Conservation (phyloP, 1,140 invertebrate species). For the Fragariocoptes setiger region DNA sequence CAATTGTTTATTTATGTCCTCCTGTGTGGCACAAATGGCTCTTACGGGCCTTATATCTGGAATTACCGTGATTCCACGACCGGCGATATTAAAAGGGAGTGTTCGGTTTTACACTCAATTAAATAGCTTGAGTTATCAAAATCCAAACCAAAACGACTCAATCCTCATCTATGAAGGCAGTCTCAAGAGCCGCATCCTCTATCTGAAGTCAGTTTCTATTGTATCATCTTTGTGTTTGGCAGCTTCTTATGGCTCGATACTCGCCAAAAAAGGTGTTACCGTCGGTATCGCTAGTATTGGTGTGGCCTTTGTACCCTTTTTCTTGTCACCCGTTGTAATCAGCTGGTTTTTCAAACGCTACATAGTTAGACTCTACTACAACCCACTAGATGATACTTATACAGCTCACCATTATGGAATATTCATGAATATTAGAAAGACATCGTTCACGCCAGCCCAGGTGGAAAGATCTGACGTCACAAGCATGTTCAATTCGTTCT, state of each 20-base stretch:
- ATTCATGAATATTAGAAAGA: not conserved
- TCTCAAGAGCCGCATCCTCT: not conserved
- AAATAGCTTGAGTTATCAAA: too few species aligned
- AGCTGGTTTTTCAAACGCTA: not conserved
- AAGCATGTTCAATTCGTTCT: not conserved
- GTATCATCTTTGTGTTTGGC: not conserved
- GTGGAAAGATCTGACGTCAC: not conserved
- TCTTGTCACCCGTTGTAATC: not conserved
- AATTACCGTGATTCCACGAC: too few species aligned
- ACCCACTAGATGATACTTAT: not conserved
- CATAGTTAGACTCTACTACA: not conserved
- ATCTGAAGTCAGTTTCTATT: not conserved
- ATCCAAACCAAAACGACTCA: not conserved
- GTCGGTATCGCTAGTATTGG: not conserved
- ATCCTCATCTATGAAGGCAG: constrained; percentile 4
- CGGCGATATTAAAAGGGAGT: too few species aligned
- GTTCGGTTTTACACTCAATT: too few species aligned
- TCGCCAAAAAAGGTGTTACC: not conserved
- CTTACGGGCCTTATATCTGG: too few species aligned
- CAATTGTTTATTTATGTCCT: too few species aligned
- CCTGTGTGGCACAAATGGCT: too few species aligned
- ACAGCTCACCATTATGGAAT: not conserved
- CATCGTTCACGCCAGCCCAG: not conserved
- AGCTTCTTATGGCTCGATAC: not conserved
- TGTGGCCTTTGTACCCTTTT: not conserved